Evolutionary conservation across 2,888 invertebrate species (phyloP), one percentile per base, ranked within the genome.

Genomic region (Sesia apiformis): DNA sequence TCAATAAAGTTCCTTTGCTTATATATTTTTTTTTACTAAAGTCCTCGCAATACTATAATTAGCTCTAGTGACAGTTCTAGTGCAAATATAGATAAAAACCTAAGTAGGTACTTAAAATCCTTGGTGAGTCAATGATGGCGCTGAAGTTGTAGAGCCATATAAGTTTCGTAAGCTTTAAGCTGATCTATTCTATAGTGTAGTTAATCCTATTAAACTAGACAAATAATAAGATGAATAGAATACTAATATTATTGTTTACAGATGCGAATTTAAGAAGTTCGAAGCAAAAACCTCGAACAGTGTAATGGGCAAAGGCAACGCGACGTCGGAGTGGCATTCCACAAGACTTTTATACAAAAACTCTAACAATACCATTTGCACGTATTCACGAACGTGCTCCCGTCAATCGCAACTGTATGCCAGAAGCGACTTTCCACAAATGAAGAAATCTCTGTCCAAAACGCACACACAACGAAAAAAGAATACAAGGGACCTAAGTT

Each of bases 171-270:
- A 23, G 23, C 23, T 23, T 23, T 2, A 23, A 23, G 23, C 23
- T 23, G 23, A 2, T 23, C 23, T 23, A 23, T 2, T 23, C 23
- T 23, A 23, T 23, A 23, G 23, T 23, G 23, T 23, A 23, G 23
- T 23, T 23, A 23, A 23, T 23, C 23, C 23, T 23, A 23, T 23
- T 23, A 23, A 23, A 23, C 23, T 23, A 23, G 23, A 23, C 23
- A 42, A 42, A 7, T 38, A 39, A 50, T 43, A 70, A 64, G 63
- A 74, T 81, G 81, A 80, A 78, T 68, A 78, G 80, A 80, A 74
- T 74, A 77, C 76, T 68, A 75, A 74, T 70, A 74, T 84, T 82
- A 72, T 77, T 84, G 75, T 66, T 87, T 86, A 62, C 87, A 87
- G 87, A 81, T 73, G 66, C 52, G 49, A 56, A 23, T 23, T 54